Evolutionary conservation across 92 coral and sea anemone genomes (phyloP).

Genomic region (Montipora capitata): DNA sequence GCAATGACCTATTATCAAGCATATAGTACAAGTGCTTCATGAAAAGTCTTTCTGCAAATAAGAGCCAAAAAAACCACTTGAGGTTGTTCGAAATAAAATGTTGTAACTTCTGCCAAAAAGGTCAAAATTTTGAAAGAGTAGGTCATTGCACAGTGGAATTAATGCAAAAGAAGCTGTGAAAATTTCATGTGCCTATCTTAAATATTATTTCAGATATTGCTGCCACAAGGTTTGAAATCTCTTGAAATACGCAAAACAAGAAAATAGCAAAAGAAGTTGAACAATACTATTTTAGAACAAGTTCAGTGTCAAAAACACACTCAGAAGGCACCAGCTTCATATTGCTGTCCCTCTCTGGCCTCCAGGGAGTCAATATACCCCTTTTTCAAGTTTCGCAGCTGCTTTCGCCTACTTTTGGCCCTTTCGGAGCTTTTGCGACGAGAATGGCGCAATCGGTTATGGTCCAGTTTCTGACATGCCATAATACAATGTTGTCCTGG

Average conservation of each 20-base stretch:
- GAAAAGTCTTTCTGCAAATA: not conserved
- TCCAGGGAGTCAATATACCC: constrained; percentile 39
- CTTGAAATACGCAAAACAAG: constrained; percentile 32
- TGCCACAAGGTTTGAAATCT: constrained; percentile 27
- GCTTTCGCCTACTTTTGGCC: constrained; percentile 40
- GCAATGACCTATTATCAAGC: constrained; percentile 54
- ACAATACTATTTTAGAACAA: not conserved
- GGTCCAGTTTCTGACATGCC: constrained; percentile 34
- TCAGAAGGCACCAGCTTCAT: constrained; percentile 33
- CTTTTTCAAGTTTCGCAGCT: constrained; percentile 52
- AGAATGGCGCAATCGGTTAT: constrained; percentile 58
- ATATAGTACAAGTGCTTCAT: not conserved
- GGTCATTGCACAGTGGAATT: constrained; percentile 50
- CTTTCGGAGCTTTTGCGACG: constrained; percentile 47
- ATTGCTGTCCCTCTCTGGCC: constrained; percentile 31
- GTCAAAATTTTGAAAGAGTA: not conserved
- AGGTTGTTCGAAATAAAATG: constrained; percentile 13
- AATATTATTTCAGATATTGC: constrained; percentile 37
- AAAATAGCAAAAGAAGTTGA: constrained; percentile 11
- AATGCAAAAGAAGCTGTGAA: constrained; percentile 27
- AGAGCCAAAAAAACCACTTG: constrained; percentile 22
- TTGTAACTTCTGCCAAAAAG: not conserved
- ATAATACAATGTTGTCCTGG: not conserved
- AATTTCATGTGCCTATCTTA: constrained; percentile 40
- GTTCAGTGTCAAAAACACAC: constrained; percentile 28